Evolutionary conservation across 1,140 invertebrate species (phyloP), one percentile per base, ranked within the genome.

Genomic region (Drosophila seguyi): DNA sequence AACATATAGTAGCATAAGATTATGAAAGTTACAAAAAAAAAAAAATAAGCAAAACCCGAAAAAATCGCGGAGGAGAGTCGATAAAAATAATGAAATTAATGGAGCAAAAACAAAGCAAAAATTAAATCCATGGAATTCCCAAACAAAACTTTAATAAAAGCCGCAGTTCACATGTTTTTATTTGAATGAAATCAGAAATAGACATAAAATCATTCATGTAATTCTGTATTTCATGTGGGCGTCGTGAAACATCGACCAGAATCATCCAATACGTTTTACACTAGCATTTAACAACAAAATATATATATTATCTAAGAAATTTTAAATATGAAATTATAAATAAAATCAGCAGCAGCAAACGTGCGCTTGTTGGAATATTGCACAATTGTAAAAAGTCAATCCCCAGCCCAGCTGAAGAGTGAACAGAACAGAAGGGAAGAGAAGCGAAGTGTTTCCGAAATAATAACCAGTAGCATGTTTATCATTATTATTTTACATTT

Each of bases 111-210:
- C 16, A 29, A 29, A 27, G 14, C 25, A 48, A 50, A 31, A 50
- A 57, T 53, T 55, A 76, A 80, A 91, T 86, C 81, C 79, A 91
- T 88, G 79, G 73, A 84, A 91, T 91, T 81, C 86, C 85, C 85
- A 68, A 67, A 68, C 52, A 55, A 29, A 69, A 38, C 34, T 38
- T 53, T 22, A 73, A 75, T 56, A 77, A 90, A 80, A 69, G 34
- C 48, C 62, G 52, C 55, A 77, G 71, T 66, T 83, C 55, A 62
- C 65, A 78, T 77, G 72, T 88, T 84, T 88, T 81, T 81, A 78
- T 81, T 85, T 90, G 65, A 77, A 81, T 74, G 47, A 52, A 44
- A 72, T 16, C 29, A 75, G 58, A 42, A 41, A 68, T 50, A 45
- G 56, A 48, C 60, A 45, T 20, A 60, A 62, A 60, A 45, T 41